Evolutionary conservation across 2,113 vertebrate genomes (phyloP), one percentile per base, ranked within the genome.

Genomic region (Naja naja): DNA sequence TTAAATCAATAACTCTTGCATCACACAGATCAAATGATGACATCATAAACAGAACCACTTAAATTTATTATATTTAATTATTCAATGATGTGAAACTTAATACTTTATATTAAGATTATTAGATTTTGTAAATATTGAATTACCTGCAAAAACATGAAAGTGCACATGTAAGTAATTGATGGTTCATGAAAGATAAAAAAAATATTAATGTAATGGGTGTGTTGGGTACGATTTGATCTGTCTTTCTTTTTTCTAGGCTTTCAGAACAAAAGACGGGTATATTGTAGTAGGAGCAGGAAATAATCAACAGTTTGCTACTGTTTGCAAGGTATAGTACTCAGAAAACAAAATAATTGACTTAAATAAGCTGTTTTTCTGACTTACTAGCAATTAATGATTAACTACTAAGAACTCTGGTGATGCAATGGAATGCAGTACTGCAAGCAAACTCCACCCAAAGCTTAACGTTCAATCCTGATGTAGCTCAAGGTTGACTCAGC

Each of bases 281-380:
- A 58, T 99, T 0, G 97, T 99, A 55, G 97, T 99, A 39, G 99
- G 98, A 94, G 98, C 99, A 92, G 99, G 98, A 94, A 99, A 99
- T 89, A 97, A 99, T 94, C 97, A 97, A 45, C 99, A 99, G 95
- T 99, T 99, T 96, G 95, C 98, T 93, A 97, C 95, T 91, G 95
- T 99, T 69, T 99, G 99, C 96, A 98, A 98, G 97, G 99, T 99
- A 97, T 91, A 11, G 0, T 60, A 10, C 39, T 69, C 85, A 85
- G 54, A 39, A 47, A 0, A 64, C 0, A 87, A 74, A 53, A 81
- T n/a, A 18, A 81, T 34, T 7, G n/a, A 7, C 39, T 53, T 74
- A 52, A 45, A 54, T 30, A 74, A 81, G 8, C 27, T 30, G 8
- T 81, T 87, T 87, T 4, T 25, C 43, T 91, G 81, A 45, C 43